These are phyloP conservation scores for Orchesellides sinensis DNA, from an alignment of 2,888 invertebrate genomes.

Conservation along the genomic window DNA sequence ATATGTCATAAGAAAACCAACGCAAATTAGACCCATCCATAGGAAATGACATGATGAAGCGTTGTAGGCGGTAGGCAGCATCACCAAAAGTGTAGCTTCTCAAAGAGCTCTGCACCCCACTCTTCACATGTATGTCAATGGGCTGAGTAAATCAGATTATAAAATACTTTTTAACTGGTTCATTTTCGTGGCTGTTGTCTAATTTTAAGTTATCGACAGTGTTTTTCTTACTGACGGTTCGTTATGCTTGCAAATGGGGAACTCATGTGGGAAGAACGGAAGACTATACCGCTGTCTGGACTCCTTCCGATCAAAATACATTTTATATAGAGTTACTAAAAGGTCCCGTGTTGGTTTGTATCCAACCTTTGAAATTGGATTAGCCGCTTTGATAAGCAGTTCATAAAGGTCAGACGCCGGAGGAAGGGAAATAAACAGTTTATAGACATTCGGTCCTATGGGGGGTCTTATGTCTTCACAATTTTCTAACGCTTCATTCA, in stretches of 20 bases:
- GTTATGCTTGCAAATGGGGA: not conserved
- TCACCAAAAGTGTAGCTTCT: slow-evolving; percentile 4
- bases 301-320: not conserved
- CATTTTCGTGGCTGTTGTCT: too few species aligned
- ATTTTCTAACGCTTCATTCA: not conserved
- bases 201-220: too few species aligned
- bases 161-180: too few species aligned
- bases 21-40: slow-evolving; percentile 2
- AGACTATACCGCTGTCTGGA: slow-evolving; percentile 9
- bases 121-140: not conserved
- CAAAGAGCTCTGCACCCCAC: slow-evolving; percentile 4
- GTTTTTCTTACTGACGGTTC: slow-evolving; percentile 22
- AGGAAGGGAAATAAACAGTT: too few species aligned
- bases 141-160: slow-evolving; percentile 1
- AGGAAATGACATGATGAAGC: slow-evolving; percentile 29
- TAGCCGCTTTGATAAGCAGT: too few species aligned
- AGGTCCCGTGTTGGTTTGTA: too few species aligned
- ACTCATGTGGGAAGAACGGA: not conserved
- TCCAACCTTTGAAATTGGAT: too few species aligned
- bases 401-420: too few species aligned
- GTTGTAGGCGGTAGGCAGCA: not conserved
- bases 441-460: too few species aligned
- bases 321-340: not conserved
- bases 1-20: too few species aligned
- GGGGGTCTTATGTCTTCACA: too few species aligned